These are phyloP conservation scores for Leptodactylus fuscus DNA, from an alignment of 2,113 vertebrate species.

Conservation along the genomic window DNA sequence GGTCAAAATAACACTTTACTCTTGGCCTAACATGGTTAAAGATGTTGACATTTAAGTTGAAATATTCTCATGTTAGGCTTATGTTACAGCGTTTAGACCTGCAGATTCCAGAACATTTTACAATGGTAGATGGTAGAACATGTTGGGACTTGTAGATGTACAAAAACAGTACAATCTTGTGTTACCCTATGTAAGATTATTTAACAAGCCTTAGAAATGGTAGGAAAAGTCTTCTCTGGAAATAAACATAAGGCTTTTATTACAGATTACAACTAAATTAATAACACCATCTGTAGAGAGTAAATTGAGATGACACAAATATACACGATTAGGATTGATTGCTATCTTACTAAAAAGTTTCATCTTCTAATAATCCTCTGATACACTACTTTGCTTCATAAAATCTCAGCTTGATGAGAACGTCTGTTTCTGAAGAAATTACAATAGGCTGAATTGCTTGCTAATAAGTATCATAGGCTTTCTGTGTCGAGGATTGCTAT, in stretches of 20 bases:
- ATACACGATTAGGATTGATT: background rate
- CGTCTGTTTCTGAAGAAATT: background rate
- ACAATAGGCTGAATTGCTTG: background rate
- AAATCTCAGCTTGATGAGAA: background rate
- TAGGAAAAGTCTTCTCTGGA: background rate
- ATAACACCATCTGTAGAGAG: background rate
- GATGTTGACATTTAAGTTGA: too few relatives aligned
- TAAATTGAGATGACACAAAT: background rate
- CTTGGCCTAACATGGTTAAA: too few relatives aligned
- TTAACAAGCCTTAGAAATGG: background rate
- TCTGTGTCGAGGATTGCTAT: too few relatives aligned
- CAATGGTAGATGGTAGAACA: background rate
- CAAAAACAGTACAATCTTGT: background rate
- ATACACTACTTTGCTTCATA: too few relatives aligned
- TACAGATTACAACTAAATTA: background rate
- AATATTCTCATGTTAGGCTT: background rate
- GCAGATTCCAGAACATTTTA: background rate
- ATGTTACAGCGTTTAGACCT: background rate
- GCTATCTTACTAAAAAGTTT: background rate
- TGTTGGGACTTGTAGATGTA: slow-evolving; percentile 1
- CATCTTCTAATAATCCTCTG: too few relatives aligned
- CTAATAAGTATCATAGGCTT: too few relatives aligned
- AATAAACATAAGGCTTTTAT: background rate
- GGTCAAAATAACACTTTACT: too few relatives aligned
- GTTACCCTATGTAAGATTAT: background rate